Evolutionary conservation across 1,140 invertebrate genomes (phyloP), one percentile per base, ranked within the genome.

Genomic region (Hormaphis cornu): DNA sequence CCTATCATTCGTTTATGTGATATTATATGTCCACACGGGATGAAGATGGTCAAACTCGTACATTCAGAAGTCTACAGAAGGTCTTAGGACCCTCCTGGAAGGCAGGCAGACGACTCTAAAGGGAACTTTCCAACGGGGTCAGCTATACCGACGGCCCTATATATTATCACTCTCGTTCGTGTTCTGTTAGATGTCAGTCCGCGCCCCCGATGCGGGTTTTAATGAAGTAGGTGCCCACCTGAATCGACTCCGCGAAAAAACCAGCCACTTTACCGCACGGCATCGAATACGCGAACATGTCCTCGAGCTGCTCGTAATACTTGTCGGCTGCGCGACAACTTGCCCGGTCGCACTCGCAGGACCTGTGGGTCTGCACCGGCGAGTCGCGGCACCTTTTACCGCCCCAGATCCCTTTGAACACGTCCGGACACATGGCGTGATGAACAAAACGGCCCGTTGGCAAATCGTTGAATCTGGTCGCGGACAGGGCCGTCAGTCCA

Each of bases 241-340:
- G 94, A 74, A 98, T 97, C 5, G 91, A 91, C 80, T 98, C 96
- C 1, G 90, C 91, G 77, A 98, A 89, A 75, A 98, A 87, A 16
- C 84, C 95, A 3, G 92, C 95, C 26, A 95, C 81, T 75, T 82
- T 84, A 10, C 85, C 85, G 69, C 83, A 82, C 0, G 93, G 88
- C 53, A 92, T 76, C 16, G 87, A 89, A 75, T 88, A 89, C 69
- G 83, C 82, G 69, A 97, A 82, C 3, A 85, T 78, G 76, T 95
- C 86, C 72, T 90, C 82, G 18, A 98, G 83, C 75, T 97, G 87
- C 6, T 87, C 82, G 22, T 91, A 80, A 76, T 98, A 98, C 69
- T 86, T 84, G 33, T 89, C 84, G 7, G 83, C 80, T 0, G 93
- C 89, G 50, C 83, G 72, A 76, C 95, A 97, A 20, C 83, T 76